These are phyloP conservation scores for Oryctolagus cuniculus DNA, from an alignment of 2,113 vertebrate genomes.

Conservation along the genomic window DNA sequence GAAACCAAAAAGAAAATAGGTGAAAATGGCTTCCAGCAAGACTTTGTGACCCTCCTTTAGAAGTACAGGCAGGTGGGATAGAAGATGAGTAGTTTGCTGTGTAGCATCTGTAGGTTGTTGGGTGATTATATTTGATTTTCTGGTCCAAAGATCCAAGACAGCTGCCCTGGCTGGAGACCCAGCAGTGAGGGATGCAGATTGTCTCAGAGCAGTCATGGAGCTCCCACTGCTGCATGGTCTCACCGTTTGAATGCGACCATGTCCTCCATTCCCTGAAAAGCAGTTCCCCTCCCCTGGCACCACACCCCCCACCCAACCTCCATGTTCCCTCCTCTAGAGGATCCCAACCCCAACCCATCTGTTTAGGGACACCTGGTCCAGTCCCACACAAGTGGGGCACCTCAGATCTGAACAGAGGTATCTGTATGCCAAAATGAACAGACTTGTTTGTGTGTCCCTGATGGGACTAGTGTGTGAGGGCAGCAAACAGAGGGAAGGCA, in stretches of 20 bases:
- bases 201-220: too few relatives aligned
- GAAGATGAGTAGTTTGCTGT: background rate
- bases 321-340: too few relatives aligned
- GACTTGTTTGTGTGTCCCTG: background rate
- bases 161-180: background rate
- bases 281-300: background rate
- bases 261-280: background rate
- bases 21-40: background rate
- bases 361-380: background rate
- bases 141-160: background rate
- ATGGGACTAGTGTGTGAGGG: background rate
- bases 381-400: background rate
- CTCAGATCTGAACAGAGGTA: background rate
- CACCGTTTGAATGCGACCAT: background rate
- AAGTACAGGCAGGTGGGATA: accelerated
- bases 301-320: background rate
- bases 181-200: background rate
- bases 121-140: background rate
- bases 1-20: constrained; percentile 73
- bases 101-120: background rate
- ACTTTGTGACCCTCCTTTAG: background rate
- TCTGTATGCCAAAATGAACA: background rate
- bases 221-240: background rate
- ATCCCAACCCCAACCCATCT: background rate
- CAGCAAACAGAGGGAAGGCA: background rate